Base-by-base conservation (phyloP, 2,888 invertebrate genomes). In the Reticulitermes lucifugus region DNA sequence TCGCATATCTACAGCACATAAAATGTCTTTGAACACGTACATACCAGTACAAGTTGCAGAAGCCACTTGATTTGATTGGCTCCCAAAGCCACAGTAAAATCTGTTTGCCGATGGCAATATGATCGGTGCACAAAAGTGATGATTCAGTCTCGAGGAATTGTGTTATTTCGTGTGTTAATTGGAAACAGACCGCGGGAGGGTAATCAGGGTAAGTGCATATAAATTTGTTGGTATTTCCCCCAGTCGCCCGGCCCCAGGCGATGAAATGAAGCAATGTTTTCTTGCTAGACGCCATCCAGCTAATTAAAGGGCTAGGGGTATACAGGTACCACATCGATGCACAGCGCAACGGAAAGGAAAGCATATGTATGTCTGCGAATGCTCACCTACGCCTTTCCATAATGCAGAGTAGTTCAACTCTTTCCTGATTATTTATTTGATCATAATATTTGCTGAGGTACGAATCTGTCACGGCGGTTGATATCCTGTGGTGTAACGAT, bases 151-250 rank as follows among this genome's bases (percentile, higher is more conserved):
- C 10, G 46, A 46, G 10, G 46, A 46, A 46, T 46, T 46, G 46
- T 46, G 46, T 12, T 46, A 46, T 46, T 46, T 46, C 60, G 9
- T 29, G 71, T 71, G 71, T 71, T 71, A 71, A 71, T 71, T 71
- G 71, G 71, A 71, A n/a, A 71, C 71, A 71, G 60, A 60, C 60
- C n/a, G 22, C n/a, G 71, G 29, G 71, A 25, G 29, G 7, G 29
- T 71, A 71, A 71, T 71, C 71, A 29, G 71, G 35, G 29, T 71
- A 71, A 71, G 71, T 71, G 71, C 71, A 29, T 71, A 71, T 71
- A 71, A 71, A 71, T 71, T 71, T 71, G 71, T 71, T 25, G 29
- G 7, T 46, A 46, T 46, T 46, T 46, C 46, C 6, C 46, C 46
- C 46, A 9, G 10, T 46, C 12, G 12, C 46, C 9, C 46, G 12